Conservation (phyloP, 2,113 vertebrate species). For the Haemorhous mexicanus region DNA sequence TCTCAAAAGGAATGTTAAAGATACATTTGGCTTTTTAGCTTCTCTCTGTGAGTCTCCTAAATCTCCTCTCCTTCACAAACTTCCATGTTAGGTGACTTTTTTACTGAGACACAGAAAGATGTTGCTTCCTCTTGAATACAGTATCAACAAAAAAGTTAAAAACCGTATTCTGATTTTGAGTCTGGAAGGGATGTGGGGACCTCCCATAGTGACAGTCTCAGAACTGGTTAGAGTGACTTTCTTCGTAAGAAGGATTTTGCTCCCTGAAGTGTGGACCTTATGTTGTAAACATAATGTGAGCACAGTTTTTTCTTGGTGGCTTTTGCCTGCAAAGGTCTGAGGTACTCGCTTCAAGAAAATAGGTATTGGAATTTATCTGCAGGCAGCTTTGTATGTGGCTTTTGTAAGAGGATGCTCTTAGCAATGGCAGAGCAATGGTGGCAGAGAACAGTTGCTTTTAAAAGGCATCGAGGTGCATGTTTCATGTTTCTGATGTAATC, state of each 20-base stretch:
- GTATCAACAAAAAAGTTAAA: neutral
- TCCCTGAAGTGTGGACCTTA: neutral
- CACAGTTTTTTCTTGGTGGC: neutral
- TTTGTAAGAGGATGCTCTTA: neutral
- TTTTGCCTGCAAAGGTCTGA: neutral
- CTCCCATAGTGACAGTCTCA: neutral
- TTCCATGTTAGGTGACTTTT: neutral
- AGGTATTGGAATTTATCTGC: neutral
- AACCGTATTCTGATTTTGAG: neutral
- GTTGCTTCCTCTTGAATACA: neutral
- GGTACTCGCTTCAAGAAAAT: neutral
- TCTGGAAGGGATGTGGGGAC: neutral
- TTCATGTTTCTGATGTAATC: neutral
- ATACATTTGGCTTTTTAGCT: neutral
- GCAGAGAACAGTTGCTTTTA: neutral
- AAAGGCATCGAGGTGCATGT: neutral
- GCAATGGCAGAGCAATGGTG: neutral
- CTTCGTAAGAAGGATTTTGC: neutral
- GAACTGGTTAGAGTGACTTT: neutral
- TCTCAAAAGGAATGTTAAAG: neutral
- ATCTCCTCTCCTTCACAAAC: neutral
- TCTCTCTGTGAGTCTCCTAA: neutral
- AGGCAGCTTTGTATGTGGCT: neutral
- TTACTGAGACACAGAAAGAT: neutral
- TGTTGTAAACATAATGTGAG: neutral